A percentile compares a stretch with the other conserved stretches of the same genome.
Conservation (phyloP, 2,888 invertebrate genomes). For the Prostheceraeus crozeri region DNA sequence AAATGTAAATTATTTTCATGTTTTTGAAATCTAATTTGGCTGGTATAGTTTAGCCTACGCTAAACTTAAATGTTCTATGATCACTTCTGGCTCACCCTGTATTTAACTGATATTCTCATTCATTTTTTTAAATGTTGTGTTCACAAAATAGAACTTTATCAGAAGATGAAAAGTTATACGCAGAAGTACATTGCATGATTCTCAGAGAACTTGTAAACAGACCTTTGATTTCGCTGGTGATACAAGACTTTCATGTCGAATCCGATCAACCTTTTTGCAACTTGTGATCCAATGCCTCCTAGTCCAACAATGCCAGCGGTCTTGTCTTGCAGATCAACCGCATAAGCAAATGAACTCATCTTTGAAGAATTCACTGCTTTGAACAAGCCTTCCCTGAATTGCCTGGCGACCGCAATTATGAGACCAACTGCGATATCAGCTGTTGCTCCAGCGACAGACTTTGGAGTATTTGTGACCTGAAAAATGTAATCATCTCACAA, state of each 20-base stretch:
- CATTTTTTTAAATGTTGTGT: too few species aligned
- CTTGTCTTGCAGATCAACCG: slow-evolving; percentile 19
- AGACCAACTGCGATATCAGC: slow-evolving; percentile 38
- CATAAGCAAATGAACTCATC: neutral
- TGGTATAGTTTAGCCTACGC: too few species aligned
- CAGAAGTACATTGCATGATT: too few species aligned
- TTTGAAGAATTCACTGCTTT: neutral
- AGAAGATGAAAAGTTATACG: too few species aligned
- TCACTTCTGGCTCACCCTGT: too few species aligned
- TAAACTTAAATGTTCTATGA: too few species aligned
- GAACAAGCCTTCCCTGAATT: slow-evolving; percentile 23
- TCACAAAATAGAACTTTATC: too few species aligned
- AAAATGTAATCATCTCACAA: too few species aligned
- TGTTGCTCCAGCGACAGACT: slow-evolving; percentile 32
- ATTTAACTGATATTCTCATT: too few species aligned
- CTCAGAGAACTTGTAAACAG: too few species aligned
- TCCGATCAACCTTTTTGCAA: slow-evolving; percentile 24
- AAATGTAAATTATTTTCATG: too few species aligned
- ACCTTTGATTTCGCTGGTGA: slow-evolving; percentile 21
- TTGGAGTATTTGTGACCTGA: slow-evolving; percentile 36
- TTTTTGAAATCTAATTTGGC: too few species aligned
- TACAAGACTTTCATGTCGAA: slow-evolving; percentile 32
- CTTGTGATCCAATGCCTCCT: slow-evolving; percentile 28
- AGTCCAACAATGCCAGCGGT: slow-evolving; percentile 36
- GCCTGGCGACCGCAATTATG: slow-evolving; percentile 32